A percentile compares a stretch with the other conserved stretches of the same genome.
These are phyloP conservation scores for Brachymystax lenok DNA, from an alignment of 2,797 vertebrate genomes.

Conservation along the genomic window DNA sequence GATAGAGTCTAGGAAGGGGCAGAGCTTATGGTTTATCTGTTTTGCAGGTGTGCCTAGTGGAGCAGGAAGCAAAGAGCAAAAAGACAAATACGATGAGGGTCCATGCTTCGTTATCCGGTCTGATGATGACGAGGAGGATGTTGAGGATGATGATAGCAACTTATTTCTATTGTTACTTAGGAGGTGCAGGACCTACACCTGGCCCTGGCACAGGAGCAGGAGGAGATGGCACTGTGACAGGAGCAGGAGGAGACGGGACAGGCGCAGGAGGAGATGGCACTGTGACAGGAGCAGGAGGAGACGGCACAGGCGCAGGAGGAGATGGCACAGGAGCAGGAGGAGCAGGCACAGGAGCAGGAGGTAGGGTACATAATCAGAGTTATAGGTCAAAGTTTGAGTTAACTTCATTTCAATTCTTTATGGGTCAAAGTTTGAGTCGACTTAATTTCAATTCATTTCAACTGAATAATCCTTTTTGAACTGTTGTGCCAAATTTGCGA, in stretches of 20 bases:
- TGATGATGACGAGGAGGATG: not conserved
- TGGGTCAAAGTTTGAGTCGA: not conserved
- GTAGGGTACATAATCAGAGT: not conserved
- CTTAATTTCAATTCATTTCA: not conserved
- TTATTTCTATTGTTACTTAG: not conserved
- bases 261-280: not conserved
- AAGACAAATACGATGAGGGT: slow-evolving; percentile 33
- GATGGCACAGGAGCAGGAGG: not conserved
- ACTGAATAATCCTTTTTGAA: not conserved
- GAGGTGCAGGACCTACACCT: slow-evolving; percentile 45
- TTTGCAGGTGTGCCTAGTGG: slow-evolving; percentile 20
- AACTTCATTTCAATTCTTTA: not conserved
- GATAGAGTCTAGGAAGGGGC: not conserved
- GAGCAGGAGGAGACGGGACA: slow-evolving; percentile 35
- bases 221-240: not conserved
- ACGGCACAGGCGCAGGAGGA: not conserved
- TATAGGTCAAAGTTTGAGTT: not conserved
- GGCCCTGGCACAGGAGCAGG: slow-evolving; percentile 53
- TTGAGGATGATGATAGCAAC: not conserved
- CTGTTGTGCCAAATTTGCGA: too few relatives aligned
- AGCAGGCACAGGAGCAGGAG: not conserved
- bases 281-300: not conserved
- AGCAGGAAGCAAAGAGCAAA: slow-evolving; percentile 27
- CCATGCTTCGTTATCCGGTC: not conserved
- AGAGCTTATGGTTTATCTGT: not conserved